Evolutionary conservation across 2,797 vertebrate genomes (phyloP), one percentile per base, ranked within the genome.

Genomic region (Phoeniculus purpureus): DNA sequence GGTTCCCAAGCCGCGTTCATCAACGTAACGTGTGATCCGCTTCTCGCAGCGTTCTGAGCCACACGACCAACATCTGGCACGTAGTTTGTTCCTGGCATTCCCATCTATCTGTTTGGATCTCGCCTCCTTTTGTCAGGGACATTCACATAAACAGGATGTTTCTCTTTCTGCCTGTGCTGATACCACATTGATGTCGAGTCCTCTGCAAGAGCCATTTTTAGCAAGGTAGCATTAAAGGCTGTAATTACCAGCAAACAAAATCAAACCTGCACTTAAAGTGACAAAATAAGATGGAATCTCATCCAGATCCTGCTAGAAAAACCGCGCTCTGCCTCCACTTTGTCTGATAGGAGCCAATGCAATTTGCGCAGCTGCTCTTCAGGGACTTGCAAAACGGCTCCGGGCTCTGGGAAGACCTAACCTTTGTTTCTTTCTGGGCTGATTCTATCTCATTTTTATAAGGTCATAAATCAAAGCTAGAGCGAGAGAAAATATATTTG

Each of bases 321-420:
- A 78, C 80, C 93, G 73, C 72, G 90, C 55, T 72, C 82, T 61
- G 43, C 58, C 93, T 96, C 91, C 85, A 82, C 91, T 95, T 95
- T 45, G 93, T 80, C 65, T 60, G 87, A 90, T 91, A 87, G 94
- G 75, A 79, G 78, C 68, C 93, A 96, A 97, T 88, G 89, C 94
- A 96, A 97, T 98, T 97, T 97, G 94, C 95, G 82, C 60, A 96
- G 95, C 21, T 77, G 93, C 88, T 95, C 89, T 94, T 81, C 75
- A 90, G 92, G 93, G 94, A 96, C 92, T 95, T 81, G 77, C 66
- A 95, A 87, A 93, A 96, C 93, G 64, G 88, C 85, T 95, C 96
- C 73, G 79, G 94, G 94, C 81, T 90, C 84, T 74, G 79, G 81
- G 89, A 96, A 72, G 67, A 92, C 80, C 89, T 95, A 91, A 94